Conservation (phyloP, 2,113 vertebrate genomes). For the Scytalopus superciliaris region DNA sequence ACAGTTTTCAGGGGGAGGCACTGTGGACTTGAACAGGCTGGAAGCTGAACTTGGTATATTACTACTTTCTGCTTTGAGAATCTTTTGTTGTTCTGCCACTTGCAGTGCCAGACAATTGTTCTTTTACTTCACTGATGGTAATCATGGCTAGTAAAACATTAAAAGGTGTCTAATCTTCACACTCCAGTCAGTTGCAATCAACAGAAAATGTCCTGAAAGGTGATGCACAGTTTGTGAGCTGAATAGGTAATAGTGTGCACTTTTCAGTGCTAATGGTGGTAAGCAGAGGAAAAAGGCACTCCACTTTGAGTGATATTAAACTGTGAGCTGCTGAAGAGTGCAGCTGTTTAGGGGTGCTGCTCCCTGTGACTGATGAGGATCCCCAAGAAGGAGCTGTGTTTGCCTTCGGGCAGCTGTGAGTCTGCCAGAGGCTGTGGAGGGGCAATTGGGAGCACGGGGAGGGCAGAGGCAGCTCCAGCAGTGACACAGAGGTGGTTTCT, state of each 20-base stretch:
- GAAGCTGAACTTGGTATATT: background rate
- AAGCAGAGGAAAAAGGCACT: background rate
- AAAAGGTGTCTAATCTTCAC: conserved; percentile 46
- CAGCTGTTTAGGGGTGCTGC: background rate
- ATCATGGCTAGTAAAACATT: conserved; percentile 38
- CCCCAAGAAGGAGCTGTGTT: background rate
- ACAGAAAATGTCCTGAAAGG: background rate
- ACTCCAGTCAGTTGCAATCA: background rate
- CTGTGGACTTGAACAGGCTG: background rate
- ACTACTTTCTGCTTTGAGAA: background rate
- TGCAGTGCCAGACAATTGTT: background rate
- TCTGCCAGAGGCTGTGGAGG: background rate
- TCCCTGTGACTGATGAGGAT: background rate
- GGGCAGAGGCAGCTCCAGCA: background rate
- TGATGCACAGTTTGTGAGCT: background rate
- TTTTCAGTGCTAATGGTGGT: background rate
- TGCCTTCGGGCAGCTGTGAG: fast-evolving
- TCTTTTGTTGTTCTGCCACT: background rate
- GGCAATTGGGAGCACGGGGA: fast-evolving
- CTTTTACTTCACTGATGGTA: conserved; percentile 15
- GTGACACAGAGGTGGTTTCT: fast-evolving
- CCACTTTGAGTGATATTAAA: background rate
- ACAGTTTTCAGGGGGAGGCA: background rate
- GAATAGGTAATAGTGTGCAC: background rate
- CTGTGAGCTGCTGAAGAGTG: background rate